Evolutionary conservation across 1,140 invertebrate genomes (phyloP).

Genomic region (Trissolcus basalis): DNA sequence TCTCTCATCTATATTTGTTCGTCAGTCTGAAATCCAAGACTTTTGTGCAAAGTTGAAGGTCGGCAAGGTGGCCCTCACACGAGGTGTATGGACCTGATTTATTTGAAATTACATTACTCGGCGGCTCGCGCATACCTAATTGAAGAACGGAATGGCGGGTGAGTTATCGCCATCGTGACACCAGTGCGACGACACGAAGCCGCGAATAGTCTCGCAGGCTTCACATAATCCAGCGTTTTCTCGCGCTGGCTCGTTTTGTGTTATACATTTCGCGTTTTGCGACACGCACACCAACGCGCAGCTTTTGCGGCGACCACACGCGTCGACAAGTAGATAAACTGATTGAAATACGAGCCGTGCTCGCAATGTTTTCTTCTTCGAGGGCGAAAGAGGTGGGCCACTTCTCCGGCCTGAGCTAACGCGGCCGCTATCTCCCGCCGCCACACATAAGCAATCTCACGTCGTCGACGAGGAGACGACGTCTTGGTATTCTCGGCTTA

Average conservation of each 20-base stretch:
- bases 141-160: constrained; percentile 71
- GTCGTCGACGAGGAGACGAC: constrained; percentile 8
- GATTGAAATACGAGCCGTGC: constrained; percentile 75
- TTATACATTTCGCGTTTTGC: constrained; percentile 48
- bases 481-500: constrained; percentile 21
- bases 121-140: constrained; percentile 69
- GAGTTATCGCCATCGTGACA: constrained; percentile 69
- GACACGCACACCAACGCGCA: constrained; percentile 30
- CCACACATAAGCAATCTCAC: constrained; percentile 19
- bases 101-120: constrained; percentile 72
- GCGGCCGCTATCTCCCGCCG: constrained; percentile 33
- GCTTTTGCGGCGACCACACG: constrained; percentile 70
- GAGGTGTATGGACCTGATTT: constrained; percentile 67
- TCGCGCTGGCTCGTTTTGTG: constrained; percentile 22
- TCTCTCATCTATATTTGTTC: no score
- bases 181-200: constrained; percentile 23
- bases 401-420: constrained; percentile 34
- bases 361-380: constrained; percentile 57
- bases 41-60: constrained; percentile 33
- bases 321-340: constrained; percentile 76
- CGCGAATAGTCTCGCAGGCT: constrained; percentile 69
- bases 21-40: background rate
- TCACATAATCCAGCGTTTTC: constrained; percentile 41
- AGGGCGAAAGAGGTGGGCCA: constrained; percentile 42
- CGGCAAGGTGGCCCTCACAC: constrained; percentile 43